Evolutionary conservation across 2,888 invertebrate genomes (phyloP).

Genomic region (Drosophila ezoana): DNA sequence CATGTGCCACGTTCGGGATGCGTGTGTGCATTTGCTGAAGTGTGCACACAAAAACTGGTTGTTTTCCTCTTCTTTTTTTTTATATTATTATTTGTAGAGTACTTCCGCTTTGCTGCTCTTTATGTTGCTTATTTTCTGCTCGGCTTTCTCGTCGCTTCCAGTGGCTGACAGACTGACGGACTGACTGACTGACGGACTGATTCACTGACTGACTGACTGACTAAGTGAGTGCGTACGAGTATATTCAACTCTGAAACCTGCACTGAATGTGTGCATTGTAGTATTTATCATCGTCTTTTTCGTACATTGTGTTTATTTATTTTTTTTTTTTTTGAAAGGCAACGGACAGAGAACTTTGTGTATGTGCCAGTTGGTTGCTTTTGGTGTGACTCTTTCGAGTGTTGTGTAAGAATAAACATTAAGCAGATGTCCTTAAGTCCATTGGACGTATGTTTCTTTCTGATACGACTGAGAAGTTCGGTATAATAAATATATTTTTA

Average conservation of each 20-base stretch:
- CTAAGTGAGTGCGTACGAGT: slow-evolving; percentile 17
- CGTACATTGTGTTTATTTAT: not conserved
- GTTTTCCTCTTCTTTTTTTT: slow-evolving; percentile 3
- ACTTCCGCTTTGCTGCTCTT: slow-evolving; percentile 58
- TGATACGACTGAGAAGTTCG: not conserved
- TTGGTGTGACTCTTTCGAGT: slow-evolving; percentile 33
- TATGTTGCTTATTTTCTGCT: slow-evolving; percentile 51
- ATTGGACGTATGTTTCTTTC: not conserved
- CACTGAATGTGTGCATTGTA: slow-evolving; percentile 8
- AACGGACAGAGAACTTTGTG: too few species aligned
- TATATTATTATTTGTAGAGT: slow-evolving; percentile 37
- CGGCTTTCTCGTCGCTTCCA: slow-evolving; percentile 7
- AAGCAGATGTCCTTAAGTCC: slow-evolving; percentile 22
- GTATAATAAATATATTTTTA: not conserved
- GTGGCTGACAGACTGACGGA: not conserved
- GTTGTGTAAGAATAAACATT: slow-evolving; percentile 36
- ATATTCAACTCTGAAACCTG: slow-evolving; percentile 9
- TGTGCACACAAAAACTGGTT: slow-evolving; percentile 18
- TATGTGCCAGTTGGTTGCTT: slow-evolving; percentile 1
- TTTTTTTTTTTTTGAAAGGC: slow-evolving; percentile 16
- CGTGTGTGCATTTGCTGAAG: slow-evolving; percentile 13
- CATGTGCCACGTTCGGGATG: too few species aligned
- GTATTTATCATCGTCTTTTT: slow-evolving; percentile 2
- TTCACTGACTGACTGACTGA: slow-evolving; percentile 1
- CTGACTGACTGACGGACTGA: not conserved